Evolutionary conservation across 2,113 vertebrate species (phyloP).

Genomic region (Dasypus novemcinctus): DNA sequence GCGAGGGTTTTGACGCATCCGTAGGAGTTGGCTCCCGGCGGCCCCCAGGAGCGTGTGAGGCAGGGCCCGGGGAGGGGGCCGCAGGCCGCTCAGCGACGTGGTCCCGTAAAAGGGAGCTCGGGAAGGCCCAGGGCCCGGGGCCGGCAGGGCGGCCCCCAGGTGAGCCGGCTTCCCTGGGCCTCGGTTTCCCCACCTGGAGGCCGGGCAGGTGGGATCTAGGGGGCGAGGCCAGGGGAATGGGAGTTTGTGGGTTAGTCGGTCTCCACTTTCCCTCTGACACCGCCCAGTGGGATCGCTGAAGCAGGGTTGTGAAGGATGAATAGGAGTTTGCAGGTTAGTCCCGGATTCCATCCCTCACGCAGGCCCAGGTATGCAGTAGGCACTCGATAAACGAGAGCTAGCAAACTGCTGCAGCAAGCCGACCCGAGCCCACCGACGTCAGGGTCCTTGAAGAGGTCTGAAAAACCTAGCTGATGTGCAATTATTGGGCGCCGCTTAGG

Average conservation of each 20-base stretch:
- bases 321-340: neutral
- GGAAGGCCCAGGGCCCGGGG: neutral
- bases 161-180: neutral
- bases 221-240: neutral
- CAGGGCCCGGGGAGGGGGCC: neutral
- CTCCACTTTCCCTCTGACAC: neutral
- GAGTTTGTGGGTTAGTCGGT: neutral
- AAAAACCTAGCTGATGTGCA: neutral
- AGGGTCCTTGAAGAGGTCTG: neutral
- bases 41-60: neutral
- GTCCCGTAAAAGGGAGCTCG: neutral
- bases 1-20: neutral
- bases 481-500: neutral
- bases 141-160: neutral
- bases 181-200: neutral
- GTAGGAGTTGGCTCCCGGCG: neutral
- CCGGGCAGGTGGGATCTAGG: neutral
- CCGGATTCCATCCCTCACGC: neutral
- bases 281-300: neutral
- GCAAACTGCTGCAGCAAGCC: neutral
- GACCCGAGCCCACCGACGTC: neutral
- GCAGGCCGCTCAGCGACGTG: neutral
- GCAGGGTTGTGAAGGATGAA: neutral
- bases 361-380: neutral
- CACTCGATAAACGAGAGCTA: neutral